Conservation (phyloP, 2,888 invertebrate genomes). For the Aporophyla nigra region DNA sequence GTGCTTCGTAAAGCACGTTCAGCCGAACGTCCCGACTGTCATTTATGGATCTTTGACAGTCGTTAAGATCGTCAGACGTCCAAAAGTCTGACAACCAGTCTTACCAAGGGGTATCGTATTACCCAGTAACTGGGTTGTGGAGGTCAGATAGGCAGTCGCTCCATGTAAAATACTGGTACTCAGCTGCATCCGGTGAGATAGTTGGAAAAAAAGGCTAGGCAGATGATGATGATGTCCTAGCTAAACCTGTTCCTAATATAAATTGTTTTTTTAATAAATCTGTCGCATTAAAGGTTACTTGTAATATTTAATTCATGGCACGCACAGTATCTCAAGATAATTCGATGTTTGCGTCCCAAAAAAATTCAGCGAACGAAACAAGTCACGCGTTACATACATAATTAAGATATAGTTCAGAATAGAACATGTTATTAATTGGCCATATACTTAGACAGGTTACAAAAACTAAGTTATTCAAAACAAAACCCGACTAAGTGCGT, state of each 20-base stretch:
- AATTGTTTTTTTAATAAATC: not conserved
- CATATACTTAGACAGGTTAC: slow-evolving; percentile 3
- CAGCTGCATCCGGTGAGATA: too few relatives aligned
- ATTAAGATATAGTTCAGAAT: slow-evolving; percentile 11
- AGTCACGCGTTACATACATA: slow-evolving; percentile 33
- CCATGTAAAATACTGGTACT: too few relatives aligned
- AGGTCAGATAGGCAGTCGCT: too few relatives aligned
- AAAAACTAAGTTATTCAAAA: slow-evolving; percentile 47
- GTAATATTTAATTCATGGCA: slow-evolving; percentile 25
- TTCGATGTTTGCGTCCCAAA: not conserved
- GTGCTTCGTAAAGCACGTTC: too few relatives aligned
- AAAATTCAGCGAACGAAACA: slow-evolving; percentile 10
- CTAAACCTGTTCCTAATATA: not conserved
- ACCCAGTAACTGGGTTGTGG: too few relatives aligned
- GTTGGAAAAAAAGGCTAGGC: too few relatives aligned
- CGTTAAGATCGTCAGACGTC: too few relatives aligned
- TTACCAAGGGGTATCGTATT: too few relatives aligned
- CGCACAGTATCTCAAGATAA: slow-evolving; percentile 20
- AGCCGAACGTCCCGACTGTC: too few relatives aligned
- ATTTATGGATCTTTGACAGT: too few relatives aligned
- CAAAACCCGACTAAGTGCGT: slow-evolving; percentile 25
- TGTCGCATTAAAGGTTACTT: slow-evolving; percentile 19
- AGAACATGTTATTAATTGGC: slow-evolving; percentile 18
- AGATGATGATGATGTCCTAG: too few relatives aligned
- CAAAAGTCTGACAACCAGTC: too few relatives aligned